These are phyloP conservation scores for Agrochola circellaris DNA, from an alignment of 2,888 invertebrate species.

Conservation along the genomic window DNA sequence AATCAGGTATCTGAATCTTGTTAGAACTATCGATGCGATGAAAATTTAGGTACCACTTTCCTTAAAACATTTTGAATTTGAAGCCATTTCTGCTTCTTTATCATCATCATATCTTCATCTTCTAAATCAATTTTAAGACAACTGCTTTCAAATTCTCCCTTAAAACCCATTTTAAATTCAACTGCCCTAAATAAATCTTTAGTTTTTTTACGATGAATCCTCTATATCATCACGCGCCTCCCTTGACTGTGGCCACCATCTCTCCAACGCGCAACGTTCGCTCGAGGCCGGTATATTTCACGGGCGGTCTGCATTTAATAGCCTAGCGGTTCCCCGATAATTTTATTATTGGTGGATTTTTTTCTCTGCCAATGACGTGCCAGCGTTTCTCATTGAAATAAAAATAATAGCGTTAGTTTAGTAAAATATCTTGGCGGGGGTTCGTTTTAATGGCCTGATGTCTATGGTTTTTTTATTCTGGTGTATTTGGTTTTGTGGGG, in stretches of 20 bases:
- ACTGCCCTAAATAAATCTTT: slow-evolving; percentile 24
- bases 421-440: slow-evolving; percentile 77
- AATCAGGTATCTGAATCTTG: slow-evolving; percentile 1
- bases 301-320: slow-evolving; percentile 89
- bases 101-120: background rate
- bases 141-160: background rate
- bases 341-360: slow-evolving; percentile 89
- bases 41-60: background rate
- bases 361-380: slow-evolving; percentile 82
- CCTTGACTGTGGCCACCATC: slow-evolving; percentile 55
- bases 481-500: slow-evolving; percentile 68
- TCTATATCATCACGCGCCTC: slow-evolving; percentile 59
- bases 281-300: slow-evolving; percentile 85
- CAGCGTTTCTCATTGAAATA: slow-evolving; percentile 79
- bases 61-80: background rate
- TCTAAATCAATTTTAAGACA: background rate
- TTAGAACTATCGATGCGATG: background rate
- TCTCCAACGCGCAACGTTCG: slow-evolving; percentile 68
- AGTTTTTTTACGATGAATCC: slow-evolving; percentile 29
- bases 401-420: slow-evolving; percentile 82
- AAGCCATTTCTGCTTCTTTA: background rate
- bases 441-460: slow-evolving; percentile 68
- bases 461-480: slow-evolving; percentile 64
- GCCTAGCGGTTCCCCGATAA: slow-evolving; percentile 87
- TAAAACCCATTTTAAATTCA: slow-evolving; percentile 10